Evolutionary conservation across 2,888 invertebrate genomes (phyloP), one percentile per base, ranked within the genome.

Genomic region (Torymus texanus): DNA sequence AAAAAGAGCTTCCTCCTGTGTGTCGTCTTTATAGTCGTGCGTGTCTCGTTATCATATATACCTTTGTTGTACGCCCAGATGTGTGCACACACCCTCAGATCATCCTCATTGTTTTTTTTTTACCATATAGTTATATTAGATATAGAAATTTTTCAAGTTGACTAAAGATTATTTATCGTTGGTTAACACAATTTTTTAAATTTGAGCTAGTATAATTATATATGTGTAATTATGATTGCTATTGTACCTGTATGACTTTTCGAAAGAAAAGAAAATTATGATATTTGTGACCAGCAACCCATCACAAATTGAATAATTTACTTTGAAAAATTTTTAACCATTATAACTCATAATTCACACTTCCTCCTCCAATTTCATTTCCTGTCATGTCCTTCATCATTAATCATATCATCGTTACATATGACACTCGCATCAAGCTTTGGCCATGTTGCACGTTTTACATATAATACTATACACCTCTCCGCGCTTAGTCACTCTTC

Each of bases 391-490:
- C 76, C 75, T 75, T 75, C 75, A 59, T 75, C 71, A 75, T 68
- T 21, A 67, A 81, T 78, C 75, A 61, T 63, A 62, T 72, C 75
- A 78, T 75, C 62, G 63, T 75, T 76, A 66, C 65, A 71, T 72
- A 70, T 10, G 71, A n/a, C 62, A 67, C 14, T 71, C 59, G 79
- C 77, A 75, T 87, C 86, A 84, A 84, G 89, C 89, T 90, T 89
- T 90, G 87, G 88, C 88, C 79, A 87, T 88, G 88, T 84, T 88
- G 89, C 89, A 89, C 89, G 89, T 63, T 83, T 83, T 78, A 80
- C 8, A 41, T 77, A 82, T 75, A 21, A 53, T 72, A 74, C 68
- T 53, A 75, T 78, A 80, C 80, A 82, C 79, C 41, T 41, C 41
- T 79, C 75, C 78, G 71, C 58, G 71, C 79, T 81, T 76, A 75